Evolutionary conservation across 1,140 invertebrate species (phyloP), one percentile per base, ranked within the genome.

Genomic region (Xylocopa sonorina): DNA sequence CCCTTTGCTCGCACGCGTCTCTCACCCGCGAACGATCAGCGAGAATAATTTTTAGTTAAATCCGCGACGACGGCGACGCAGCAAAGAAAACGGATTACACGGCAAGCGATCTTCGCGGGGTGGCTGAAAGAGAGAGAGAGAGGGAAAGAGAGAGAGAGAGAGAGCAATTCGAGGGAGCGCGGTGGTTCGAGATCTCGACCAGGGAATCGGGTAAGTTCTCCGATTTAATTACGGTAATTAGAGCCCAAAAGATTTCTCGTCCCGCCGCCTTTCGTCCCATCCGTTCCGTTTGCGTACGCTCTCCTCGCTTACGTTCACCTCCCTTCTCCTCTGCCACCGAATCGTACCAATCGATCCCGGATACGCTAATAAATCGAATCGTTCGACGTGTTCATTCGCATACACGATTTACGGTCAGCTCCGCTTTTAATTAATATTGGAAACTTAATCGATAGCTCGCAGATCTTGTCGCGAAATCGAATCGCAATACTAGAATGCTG

Each of bases 211-310:
- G 91, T 92, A 88, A 92, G 91, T 92, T 90, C 81, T 88, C 69
- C 78, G 90, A 90, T 91, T 92, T 91, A 89, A 92, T 92, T 90
- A 90, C 85, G 82, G 87, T 85, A 91, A 90, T 91, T 91, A 90
- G 85, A 89, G 80, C 63, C 83, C 62, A 88, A 90, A 91, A 89
- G 88, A 88, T 86, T 86, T 82, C 84, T 83, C 81, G 79, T 76
- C 69, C 41, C 66, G n/a, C n/a, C n/a, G n/a, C n/a, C n/a, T n/a
- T n/a, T n/a, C n/a, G n/a, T n/a, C 66, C 51, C 55, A 57, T 51
- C 48, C 83, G 58, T 51, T 32, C 73, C 75, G 62, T 72, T 66
- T 71, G 64, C 68, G 32, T 38, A 50, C 43, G 34, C 62, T 71
- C 57, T 53, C 24, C 29, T 51, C n/a, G n/a, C n/a, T n/a, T n/a